phyloP scores from a whole-genome alignment of 2,797 vertebrate species.

The Pseudomugil tenellus region DNA sequence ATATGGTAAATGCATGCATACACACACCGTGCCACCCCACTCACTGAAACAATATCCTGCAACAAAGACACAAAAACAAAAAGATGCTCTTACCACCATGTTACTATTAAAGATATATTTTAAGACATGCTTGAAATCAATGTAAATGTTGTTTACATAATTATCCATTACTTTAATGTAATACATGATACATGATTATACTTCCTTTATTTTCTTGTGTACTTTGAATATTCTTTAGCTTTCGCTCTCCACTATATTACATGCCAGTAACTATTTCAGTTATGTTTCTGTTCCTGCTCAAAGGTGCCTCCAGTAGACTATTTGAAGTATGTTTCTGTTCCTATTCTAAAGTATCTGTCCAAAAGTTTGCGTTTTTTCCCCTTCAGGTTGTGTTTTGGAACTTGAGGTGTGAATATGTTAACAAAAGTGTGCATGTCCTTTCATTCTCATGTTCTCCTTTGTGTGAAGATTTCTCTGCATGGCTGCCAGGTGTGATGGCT shows the following conservation, averaged over 20 bases:
- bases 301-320: background rate
- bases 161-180: background rate
- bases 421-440: slow-evolving; percentile 29
- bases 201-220: slow-evolving; percentile 3
- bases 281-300: slow-evolving; percentile 11
- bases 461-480: slow-evolving; percentile 56
- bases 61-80: slow-evolving; percentile 23
- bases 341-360: background rate
- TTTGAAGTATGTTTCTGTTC: slow-evolving; percentile 23
- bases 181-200: background rate
- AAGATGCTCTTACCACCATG: slow-evolving; percentile 22
- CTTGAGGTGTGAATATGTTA: slow-evolving; percentile 9
- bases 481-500: slow-evolving; percentile 65
- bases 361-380: background rate
- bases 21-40: slow-evolving; percentile 24
- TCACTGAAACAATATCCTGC: slow-evolving; percentile 44
- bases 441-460: slow-evolving; percentile 23
- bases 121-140: slow-evolving; percentile 5
- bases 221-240: slow-evolving; percentile 17
- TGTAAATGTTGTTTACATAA: slow-evolving; percentile 19
- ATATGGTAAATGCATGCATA: slow-evolving; percentile 17
- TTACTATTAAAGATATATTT: slow-evolving; percentile 22
- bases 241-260: background rate
- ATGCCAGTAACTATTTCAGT: slow-evolving; percentile 3
- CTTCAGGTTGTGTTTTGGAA: slow-evolving; percentile 1